Percentiles rank a stretch among this genome's conserved stretches.
phyloP scores from a whole-genome alignment of 2,113 vertebrate species.

The Sinosuthora webbiana region DNA sequence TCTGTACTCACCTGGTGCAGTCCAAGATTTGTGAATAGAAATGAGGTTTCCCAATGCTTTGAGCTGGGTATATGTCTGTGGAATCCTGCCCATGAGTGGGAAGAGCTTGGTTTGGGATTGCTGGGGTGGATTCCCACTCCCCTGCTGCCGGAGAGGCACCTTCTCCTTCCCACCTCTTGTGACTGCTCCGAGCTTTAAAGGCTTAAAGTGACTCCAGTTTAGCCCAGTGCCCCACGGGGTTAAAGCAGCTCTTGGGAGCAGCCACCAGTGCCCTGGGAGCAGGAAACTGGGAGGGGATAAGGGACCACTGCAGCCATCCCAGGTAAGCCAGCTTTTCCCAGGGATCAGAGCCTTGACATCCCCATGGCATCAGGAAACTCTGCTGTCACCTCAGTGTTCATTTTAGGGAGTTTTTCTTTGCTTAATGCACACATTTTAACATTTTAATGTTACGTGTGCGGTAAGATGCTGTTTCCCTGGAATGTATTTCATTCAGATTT shows the following conservation, averaged over 20 bases:
- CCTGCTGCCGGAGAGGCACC: background rate
- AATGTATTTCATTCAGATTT: background rate
- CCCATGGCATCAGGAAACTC: rapidly evolving
- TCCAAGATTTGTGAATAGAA: background rate
- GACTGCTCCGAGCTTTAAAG: background rate
- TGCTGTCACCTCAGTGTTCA: background rate
- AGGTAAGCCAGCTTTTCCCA: background rate
- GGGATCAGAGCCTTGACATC: background rate
- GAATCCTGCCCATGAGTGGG: background rate
- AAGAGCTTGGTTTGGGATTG: background rate
- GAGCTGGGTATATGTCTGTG: rapidly evolving
- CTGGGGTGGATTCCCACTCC: background rate
- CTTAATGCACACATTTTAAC: background rate
- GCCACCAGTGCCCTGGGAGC: background rate
- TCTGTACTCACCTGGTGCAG: background rate
- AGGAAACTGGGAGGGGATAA: background rate
- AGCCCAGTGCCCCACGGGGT: background rate
- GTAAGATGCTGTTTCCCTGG: background rate
- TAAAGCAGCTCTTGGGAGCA: background rate
- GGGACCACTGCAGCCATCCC: background rate
- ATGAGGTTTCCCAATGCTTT: background rate
- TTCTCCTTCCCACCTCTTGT: background rate
- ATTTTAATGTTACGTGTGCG: background rate
- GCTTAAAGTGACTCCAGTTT: background rate
- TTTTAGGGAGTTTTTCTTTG: background rate